A percentile compares a stretch with the other conserved stretches of the same genome.
Conservation (phyloP, 2,113 vertebrate species). For the Semnornis frantzii region DNA sequence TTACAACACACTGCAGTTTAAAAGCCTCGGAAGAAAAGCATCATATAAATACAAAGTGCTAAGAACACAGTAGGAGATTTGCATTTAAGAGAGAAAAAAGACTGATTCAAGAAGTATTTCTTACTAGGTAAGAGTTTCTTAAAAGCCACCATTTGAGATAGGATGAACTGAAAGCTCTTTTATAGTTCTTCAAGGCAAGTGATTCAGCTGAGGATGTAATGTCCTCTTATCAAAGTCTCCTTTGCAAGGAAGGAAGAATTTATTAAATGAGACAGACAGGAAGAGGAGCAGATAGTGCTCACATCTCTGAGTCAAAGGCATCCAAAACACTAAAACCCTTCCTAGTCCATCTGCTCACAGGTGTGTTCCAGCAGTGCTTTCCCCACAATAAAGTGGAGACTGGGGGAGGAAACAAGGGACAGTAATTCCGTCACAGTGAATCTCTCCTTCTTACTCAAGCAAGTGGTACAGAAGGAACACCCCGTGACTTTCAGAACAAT, state of each 20-base stretch:
- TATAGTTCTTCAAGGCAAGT: neutral
- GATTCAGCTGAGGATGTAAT: neutral
- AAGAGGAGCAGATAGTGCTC: neutral
- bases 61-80: slow-evolving; percentile 4
- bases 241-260: slow-evolving; percentile 1
- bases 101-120: neutral
- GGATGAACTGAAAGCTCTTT: neutral
- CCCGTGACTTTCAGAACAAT: neutral
- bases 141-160: neutral
- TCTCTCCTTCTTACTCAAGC: neutral
- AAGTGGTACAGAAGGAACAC: neutral
- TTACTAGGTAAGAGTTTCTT: neutral
- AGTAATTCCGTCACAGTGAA: neutral
- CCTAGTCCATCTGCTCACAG: neutral
- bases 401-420: neutral
- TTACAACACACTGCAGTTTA: neutral
- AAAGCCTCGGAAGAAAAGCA: neutral
- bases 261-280: neutral
- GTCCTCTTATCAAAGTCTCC: neutral
- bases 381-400: neutral
- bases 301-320: neutral
- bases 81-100: slow-evolving; percentile 2
- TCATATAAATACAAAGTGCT: slow-evolving; percentile 3
- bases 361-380: neutral
- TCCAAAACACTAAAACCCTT: neutral